Percentiles rank a stretch among this genome's conserved stretches.
These are phyloP conservation scores for Anthopleura sola DNA, from an alignment of 64 coral and sea anemone genomes.

Conservation along the genomic window DNA sequence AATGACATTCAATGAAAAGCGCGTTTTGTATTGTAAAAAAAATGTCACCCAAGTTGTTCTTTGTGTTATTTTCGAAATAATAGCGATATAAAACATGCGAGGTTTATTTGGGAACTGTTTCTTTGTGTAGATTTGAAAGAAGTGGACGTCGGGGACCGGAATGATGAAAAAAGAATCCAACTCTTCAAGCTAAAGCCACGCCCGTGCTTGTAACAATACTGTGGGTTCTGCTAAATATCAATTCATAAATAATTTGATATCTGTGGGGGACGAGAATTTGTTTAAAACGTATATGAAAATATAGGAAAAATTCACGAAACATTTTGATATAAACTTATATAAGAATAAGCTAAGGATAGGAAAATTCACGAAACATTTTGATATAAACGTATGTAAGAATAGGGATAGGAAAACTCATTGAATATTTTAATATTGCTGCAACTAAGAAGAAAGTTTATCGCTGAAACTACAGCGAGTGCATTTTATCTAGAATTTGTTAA, in stretches of 20 bases:
- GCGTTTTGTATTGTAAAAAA: background rate
- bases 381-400: no score
- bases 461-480: no score
- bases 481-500: no score
- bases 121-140: background rate
- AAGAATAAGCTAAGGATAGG: no score
- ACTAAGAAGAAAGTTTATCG: no score
- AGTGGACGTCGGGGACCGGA: background rate
- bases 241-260: background rate
- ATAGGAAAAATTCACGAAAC: no score
- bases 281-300: background rate
- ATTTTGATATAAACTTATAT: no score
- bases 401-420: no score
- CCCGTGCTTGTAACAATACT: background rate
- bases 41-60: conserved; percentile 1
- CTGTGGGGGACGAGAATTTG: background rate
- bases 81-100: background rate
- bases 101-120: background rate
- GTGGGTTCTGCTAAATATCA: background rate
- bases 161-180: background rate
- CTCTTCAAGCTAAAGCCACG: background rate
- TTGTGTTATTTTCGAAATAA: background rate
- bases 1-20: no score
- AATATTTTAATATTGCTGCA: no score
- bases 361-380: no score